These are phyloP conservation scores for Drosophila paramelanica DNA, from an alignment of 2,888 invertebrate genomes.

Conservation along the genomic window DNA sequence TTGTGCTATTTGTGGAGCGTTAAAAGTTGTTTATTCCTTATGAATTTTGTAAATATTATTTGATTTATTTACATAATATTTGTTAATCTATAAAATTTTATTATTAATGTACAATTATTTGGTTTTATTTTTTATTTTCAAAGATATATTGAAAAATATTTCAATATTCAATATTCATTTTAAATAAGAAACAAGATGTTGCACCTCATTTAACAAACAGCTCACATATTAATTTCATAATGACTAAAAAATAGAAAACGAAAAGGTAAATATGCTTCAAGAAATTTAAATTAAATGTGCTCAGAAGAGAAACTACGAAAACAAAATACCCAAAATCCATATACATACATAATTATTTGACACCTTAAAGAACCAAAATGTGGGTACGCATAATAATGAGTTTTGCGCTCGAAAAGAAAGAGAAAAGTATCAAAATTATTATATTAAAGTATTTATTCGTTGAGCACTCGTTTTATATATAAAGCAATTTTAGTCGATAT, in stretches of 20 bases:
- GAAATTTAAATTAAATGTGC: conserved; percentile 9
- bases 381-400: conserved; percentile 54
- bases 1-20: too few relatives aligned
- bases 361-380: conserved; percentile 51
- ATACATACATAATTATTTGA: conserved; percentile 63
- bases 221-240: conserved; percentile 26
- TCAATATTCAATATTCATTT: too few relatives aligned
- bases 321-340: conserved; percentile 14
- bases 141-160: too few relatives aligned
- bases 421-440: too few relatives aligned
- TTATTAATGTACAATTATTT: too few relatives aligned
- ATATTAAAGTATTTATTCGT: background rate
- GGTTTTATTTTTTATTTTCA: too few relatives aligned
- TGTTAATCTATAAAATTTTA: too few relatives aligned
- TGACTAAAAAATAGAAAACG: conserved; percentile 15
- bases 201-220: conserved; percentile 14
- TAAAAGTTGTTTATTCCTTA: too few relatives aligned
- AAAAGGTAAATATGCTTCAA: background rate
- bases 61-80: too few relatives aligned
- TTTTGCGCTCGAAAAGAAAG: background rate
- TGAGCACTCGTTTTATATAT: background rate
- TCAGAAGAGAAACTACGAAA: conserved; percentile 25
- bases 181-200: background rate
- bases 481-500: conserved; percentile 24
- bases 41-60: too few relatives aligned